A percentile compares a stretch with the other conserved stretches of the same genome.
Evolutionary conservation across 2,113 vertebrate genomes (phyloP).

Genomic region (Trinectes maculatus): DNA sequence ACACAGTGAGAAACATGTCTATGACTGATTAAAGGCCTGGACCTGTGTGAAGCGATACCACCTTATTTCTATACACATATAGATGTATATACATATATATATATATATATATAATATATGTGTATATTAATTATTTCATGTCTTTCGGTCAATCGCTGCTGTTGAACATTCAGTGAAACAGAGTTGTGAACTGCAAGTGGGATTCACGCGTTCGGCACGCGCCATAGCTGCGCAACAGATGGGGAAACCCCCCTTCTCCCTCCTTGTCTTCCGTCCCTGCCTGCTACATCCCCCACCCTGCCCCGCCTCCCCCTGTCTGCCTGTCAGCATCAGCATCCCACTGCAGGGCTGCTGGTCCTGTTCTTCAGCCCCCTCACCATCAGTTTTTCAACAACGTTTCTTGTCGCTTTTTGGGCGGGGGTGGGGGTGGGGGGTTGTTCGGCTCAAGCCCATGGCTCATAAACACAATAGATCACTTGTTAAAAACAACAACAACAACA

Average conservation of each 20-base stretch:
- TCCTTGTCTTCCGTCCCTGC: neutral
- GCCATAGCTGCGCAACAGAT: conserved; percentile 77
- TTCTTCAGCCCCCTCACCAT: conserved; percentile 30
- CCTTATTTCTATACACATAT: neutral
- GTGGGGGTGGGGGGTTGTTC: neutral
- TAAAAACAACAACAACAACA: neutral
- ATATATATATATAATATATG: no score
- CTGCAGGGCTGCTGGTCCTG: conserved; percentile 6
- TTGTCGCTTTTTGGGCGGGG: neutral
- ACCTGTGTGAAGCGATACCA: neutral
- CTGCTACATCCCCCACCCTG: neutral
- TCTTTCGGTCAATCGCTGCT: neutral
- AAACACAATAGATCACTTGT: conserved; percentile 13
- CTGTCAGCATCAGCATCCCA: conserved; percentile 41
- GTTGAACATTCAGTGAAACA: neutral
- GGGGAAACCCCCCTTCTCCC: conserved; percentile 18
- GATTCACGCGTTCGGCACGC: conserved; percentile 83
- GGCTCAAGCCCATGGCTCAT: neutral
- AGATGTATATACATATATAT: no score
- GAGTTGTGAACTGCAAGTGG: conserved; percentile 12
- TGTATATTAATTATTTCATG: neutral
- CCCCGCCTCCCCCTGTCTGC: neutral
- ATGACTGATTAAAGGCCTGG: neutral
- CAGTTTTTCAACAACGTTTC: conserved; percentile 22
- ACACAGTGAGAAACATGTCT: neutral